Base-by-base conservation (phyloP, 2,888 invertebrate species). In the Mythimna lalbum region DNA sequence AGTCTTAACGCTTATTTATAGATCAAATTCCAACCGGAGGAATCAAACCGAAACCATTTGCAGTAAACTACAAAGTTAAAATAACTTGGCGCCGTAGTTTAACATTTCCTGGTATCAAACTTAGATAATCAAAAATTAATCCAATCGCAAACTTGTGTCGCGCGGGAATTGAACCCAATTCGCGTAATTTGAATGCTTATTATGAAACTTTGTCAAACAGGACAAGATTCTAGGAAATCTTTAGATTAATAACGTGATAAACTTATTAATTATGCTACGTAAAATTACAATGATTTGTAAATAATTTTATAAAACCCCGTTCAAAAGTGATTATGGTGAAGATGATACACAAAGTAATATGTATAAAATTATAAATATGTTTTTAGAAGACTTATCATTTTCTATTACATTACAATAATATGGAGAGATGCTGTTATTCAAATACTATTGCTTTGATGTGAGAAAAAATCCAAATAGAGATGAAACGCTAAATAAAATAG, bases 51-150 rank as follows among this genome's bases (percentile, higher is more conserved):
- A 64, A 69, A 76, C 63, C 62, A 76, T 79, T 80, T 76, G 73
- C 81, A 78, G 77, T 77, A 82, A 77, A 85, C 81, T 75, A 81
- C 27, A 73, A 81, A 84, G 80, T 80, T 83, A 62, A 83, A 85
- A 78, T 74, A 81, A 78, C 81, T 80, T 82, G 47, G 73, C 52
- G 47, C 63, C 68, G 66, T 77, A 83, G 81, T 80, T 76, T 66
- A 84, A 78, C 79, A 73, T 67, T 80, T 81, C 66, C 78, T 67
- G 75, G 55, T 78, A 83, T 83, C 69, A 82, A 87, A 87, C 82
- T 88, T 80, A 74, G 81, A 87, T 87, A 85, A 89, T 88, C 81
- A 81, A 82, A 82, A 87, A 85, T 88, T 86, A 89, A 88, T 86
- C 83, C 85, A 83, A 89, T 87, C 80, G 83, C 73, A 61, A 88